Conservation (phyloP, 2,113 vertebrate species). For the Mirza zaza region DNA sequence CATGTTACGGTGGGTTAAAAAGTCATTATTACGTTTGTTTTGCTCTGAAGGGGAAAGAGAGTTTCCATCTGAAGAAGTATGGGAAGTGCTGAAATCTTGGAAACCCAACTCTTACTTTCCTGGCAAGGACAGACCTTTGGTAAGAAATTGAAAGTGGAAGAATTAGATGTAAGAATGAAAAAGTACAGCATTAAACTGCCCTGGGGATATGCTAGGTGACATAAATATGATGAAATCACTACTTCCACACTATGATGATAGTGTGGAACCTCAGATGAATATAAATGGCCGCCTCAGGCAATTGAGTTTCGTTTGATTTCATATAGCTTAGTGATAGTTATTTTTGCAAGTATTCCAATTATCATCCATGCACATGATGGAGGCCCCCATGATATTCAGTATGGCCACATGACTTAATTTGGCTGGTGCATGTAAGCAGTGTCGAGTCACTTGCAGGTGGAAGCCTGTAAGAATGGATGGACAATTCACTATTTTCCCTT, state of each 20-base stretch:
- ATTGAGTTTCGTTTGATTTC: background rate
- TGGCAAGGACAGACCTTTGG: background rate
- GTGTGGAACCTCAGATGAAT: background rate
- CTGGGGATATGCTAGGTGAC: background rate
- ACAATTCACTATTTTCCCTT: background rate
- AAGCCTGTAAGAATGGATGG: background rate
- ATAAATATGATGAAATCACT: background rate
- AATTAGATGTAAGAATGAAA: background rate
- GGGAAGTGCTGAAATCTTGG: constrained; percentile 26
- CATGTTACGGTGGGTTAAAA: background rate
- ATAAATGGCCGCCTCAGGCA: background rate
- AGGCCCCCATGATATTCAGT: background rate
- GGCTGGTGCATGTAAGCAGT: background rate
- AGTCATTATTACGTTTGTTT: background rate
- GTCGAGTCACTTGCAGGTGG: background rate
- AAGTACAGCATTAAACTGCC: background rate
- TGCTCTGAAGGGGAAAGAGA: background rate
- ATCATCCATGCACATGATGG: background rate
- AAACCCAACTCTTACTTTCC: background rate
- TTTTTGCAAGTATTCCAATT: background rate
- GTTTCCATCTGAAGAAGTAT: constrained; percentile 30
- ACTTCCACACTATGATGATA: background rate
- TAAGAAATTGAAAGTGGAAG: constrained; percentile 34
- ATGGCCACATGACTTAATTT: background rate
- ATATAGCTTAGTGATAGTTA: background rate